Evolutionary conservation across 2,888 invertebrate species (phyloP).

Genomic region (Arctia plantaginis): DNA sequence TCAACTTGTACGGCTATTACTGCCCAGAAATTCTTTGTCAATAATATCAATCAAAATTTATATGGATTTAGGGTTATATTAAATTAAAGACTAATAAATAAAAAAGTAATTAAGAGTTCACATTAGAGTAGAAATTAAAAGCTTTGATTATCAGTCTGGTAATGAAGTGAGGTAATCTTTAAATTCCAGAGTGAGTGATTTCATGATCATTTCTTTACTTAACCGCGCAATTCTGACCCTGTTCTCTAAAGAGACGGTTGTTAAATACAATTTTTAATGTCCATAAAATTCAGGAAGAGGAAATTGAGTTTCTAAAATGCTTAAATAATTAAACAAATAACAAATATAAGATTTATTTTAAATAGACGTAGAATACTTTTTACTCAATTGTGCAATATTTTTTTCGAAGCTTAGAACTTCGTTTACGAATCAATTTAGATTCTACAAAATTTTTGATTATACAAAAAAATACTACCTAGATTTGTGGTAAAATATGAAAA

Average conservation of each 20-base stretch:
- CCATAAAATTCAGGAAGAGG: neutral
- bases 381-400: too few relatives aligned
- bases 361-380: neutral
- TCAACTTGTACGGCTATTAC: neutral
- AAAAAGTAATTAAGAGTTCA: neutral
- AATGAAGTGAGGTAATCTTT: neutral
- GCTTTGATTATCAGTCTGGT: neutral
- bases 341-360: neutral
- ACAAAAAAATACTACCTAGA: too few relatives aligned
- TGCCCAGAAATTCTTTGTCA: neutral
- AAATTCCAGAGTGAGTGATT: neutral
- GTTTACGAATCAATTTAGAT: too few relatives aligned
- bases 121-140: neutral
- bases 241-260: neutral
- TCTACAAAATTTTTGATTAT: too few relatives aligned
- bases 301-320: neutral
- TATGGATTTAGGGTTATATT: neutral
- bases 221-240: neutral
- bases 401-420: too few relatives aligned
- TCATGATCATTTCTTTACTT: neutral
- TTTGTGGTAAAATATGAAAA: too few relatives aligned
- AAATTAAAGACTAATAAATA: neutral
- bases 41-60: neutral
- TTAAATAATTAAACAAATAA: neutral
- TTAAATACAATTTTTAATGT: neutral